Conservation (phyloP, 2,113 vertebrate genomes). For the Siniperca chuatsi region DNA sequence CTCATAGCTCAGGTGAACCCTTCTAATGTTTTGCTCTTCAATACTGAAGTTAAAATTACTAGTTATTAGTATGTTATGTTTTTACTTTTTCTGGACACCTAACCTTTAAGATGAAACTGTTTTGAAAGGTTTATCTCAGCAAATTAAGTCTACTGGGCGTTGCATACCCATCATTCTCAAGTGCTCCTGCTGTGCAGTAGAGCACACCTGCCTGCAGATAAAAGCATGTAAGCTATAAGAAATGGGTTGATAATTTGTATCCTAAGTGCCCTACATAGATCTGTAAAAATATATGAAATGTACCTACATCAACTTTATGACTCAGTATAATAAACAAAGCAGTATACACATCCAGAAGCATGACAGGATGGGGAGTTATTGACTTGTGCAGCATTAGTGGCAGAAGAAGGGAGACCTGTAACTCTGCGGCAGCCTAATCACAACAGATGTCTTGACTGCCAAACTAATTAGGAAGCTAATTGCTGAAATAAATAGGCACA, state of each 20-base stretch:
- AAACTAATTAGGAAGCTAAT: conserved; percentile 26
- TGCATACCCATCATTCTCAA: neutral
- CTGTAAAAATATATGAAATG: neutral
- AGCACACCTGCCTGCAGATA: neutral
- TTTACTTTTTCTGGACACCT: neutral
- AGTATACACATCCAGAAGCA: too few species aligned
- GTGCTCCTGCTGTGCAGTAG: neutral
- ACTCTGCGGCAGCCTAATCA: conserved; percentile 7
- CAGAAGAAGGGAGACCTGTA: neutral
- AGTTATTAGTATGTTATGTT: neutral
- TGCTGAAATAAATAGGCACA: conserved; percentile 1
- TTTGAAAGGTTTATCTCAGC: neutral
- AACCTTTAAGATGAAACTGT: neutral
- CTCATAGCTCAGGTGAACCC: neutral
- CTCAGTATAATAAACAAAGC: neutral
- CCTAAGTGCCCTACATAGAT: rapidly evolving
- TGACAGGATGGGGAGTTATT: neutral
- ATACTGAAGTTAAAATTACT: neutral
- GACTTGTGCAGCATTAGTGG: neutral
- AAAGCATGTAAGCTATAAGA: neutral
- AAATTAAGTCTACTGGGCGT: neutral
- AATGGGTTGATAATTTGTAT: neutral
- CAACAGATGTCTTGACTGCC: neutral
- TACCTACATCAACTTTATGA: neutral
- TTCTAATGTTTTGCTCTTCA: neutral